Conservation (phyloP, 2,797 vertebrate species). For the Geotrypetes seraphini region DNA sequence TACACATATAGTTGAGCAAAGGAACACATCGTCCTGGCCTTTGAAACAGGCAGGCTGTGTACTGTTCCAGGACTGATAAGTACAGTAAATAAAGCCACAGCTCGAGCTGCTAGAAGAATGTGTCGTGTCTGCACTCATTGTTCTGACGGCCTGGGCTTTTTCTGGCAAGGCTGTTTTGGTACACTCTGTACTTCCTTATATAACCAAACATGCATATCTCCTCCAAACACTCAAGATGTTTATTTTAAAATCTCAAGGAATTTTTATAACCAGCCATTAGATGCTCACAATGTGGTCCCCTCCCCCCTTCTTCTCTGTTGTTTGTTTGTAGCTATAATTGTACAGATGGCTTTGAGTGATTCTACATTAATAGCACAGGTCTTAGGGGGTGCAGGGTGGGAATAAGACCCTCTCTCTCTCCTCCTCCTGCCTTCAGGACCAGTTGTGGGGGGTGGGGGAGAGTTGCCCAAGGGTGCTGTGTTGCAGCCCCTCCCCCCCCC, state of each 20-base stretch:
- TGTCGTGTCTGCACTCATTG: constrained; percentile 87
- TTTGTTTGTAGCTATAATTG: no score
- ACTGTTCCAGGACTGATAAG: constrained; percentile 90
- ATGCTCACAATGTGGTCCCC: constrained; percentile 9
- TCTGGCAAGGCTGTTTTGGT: constrained; percentile 79
- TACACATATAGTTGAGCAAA: constrained; percentile 67
- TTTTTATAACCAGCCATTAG: constrained; percentile 20
- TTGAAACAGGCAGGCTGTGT: constrained; percentile 80
- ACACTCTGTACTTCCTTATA: constrained; percentile 84
- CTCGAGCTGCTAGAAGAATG: constrained; percentile 68
- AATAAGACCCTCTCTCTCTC: no score
- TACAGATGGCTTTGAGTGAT: no score
- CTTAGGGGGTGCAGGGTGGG: no score
- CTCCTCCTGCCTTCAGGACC: no score
- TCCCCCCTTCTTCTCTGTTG: background rate
- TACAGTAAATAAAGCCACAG: constrained; percentile 97
- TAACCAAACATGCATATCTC: constrained; percentile 63
- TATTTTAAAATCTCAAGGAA: constrained; percentile 60
- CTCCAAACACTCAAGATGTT: constrained; percentile 51
- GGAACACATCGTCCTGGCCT: constrained; percentile 86
- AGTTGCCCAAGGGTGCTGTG: no score
- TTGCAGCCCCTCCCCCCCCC: no score
- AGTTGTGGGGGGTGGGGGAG: no score
- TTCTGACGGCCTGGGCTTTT: constrained; percentile 79
- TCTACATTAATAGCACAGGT: no score